phyloP scores from a whole-genome alignment of 1,140 invertebrate species.

The Aleiodes sp. region DNA sequence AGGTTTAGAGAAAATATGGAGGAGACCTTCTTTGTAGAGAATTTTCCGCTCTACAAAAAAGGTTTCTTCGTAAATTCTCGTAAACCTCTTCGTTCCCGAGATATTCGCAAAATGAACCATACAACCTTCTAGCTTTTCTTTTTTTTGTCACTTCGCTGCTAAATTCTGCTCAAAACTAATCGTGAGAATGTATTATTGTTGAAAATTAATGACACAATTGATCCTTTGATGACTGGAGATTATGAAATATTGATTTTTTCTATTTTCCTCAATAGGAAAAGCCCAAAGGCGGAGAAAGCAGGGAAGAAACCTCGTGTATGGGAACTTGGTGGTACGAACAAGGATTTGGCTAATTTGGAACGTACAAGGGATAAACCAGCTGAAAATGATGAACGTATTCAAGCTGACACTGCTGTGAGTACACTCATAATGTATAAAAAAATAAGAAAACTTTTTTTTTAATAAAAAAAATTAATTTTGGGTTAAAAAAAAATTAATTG shows the following conservation, averaged over 20 bases:
- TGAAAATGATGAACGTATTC: slow-evolving; percentile 70
- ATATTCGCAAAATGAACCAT: too few species aligned
- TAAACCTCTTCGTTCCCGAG: too few species aligned
- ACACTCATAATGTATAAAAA: slow-evolving; percentile 8
- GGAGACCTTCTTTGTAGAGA: too few species aligned
- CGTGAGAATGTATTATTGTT: too few species aligned
- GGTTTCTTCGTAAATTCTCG: too few species aligned
- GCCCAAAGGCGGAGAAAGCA: slow-evolving; percentile 75
- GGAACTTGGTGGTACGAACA: slow-evolving; percentile 83
- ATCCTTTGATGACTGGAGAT: background rate
- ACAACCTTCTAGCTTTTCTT: too few species aligned
- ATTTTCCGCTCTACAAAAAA: too few species aligned
- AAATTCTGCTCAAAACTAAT: too few species aligned
- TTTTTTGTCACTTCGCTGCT: too few species aligned
- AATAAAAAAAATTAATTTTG: too few species aligned
- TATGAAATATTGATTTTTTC: slow-evolving; percentile 18
- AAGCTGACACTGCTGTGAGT: slow-evolving; percentile 73
- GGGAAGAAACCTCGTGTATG: slow-evolving; percentile 91
- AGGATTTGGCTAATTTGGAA: slow-evolving; percentile 84
- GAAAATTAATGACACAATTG: slow-evolving; percentile 21
- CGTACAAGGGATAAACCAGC: slow-evolving; percentile 82
- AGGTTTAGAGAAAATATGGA: too few species aligned
- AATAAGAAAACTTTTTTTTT: background rate
- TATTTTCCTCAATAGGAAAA: slow-evolving; percentile 67
- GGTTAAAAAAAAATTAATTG: too few species aligned